A percentile compares a stretch with the other conserved stretches of the same genome.
Evolutionary conservation across 2,797 vertebrate species (phyloP).

Genomic region (Halcyon leucocephala): DNA sequence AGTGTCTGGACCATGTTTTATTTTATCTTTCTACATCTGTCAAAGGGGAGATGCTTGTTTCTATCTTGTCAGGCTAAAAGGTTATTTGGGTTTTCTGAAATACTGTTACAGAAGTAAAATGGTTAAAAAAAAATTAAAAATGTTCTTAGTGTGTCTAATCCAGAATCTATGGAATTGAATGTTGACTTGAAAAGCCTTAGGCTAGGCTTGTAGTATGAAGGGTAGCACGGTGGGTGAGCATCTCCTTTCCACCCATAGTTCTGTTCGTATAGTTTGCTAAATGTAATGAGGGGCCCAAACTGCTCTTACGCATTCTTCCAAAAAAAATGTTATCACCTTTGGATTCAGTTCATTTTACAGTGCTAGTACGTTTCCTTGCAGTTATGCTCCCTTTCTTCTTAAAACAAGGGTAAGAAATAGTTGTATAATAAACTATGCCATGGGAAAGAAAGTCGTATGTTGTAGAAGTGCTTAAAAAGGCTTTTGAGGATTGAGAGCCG

Average conservation of each 20-base stretch:
- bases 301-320: not conserved
- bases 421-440: not conserved
- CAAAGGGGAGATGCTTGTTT: not conserved
- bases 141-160: not conserved
- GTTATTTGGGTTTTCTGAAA: not conserved
- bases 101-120: not conserved
- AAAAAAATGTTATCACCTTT: not conserved
- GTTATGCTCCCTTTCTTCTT: not conserved
- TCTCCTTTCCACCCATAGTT: not conserved
- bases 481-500: not conserved
- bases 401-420: not conserved
- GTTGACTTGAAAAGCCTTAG: not conserved
- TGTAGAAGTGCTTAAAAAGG: not conserved
- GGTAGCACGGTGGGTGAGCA: not conserved
- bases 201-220: not conserved
- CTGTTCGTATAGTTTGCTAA: not conserved
- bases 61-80: not conserved
- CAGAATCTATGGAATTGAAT: not conserved
- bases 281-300: not conserved
- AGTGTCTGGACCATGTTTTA: not conserved
- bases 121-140: not conserved
- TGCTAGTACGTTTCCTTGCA: not conserved
- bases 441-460: not conserved
- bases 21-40: not conserved
- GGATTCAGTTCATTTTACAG: not conserved